Evolutionary conservation across 2,113 vertebrate species (phyloP).

Genomic region (Carassius gibelio): DNA sequence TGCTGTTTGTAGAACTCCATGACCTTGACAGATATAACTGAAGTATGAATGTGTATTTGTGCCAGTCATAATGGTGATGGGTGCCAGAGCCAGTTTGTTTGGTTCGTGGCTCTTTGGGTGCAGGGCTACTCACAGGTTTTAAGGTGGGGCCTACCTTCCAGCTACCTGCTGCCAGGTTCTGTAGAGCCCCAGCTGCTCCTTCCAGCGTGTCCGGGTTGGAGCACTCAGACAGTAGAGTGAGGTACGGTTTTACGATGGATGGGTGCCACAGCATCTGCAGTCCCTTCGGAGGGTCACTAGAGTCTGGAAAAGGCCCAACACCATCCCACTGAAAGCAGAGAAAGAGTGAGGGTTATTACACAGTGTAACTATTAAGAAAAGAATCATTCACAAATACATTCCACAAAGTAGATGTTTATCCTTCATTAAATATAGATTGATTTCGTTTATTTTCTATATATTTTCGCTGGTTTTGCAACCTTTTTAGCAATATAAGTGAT

Average conservation of each 20-base stretch:
- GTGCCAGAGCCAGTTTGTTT: slow-evolving; percentile 11
- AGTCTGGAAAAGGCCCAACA: slow-evolving; percentile 93
- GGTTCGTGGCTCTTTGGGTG: slow-evolving; percentile 36
- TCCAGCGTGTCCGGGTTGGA: slow-evolving; percentile 96
- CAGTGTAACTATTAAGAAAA: neutral
- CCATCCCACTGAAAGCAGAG: slow-evolving; percentile 89
- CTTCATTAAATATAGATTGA: neutral
- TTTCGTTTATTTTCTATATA: neutral
- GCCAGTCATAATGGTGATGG: neutral
- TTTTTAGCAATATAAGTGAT: neutral
- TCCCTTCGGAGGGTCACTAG: slow-evolving; percentile 95
- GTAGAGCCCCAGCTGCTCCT: slow-evolving; percentile 93
- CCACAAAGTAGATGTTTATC: neutral
- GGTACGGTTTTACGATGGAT: slow-evolving; percentile 79
- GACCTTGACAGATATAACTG: neutral
- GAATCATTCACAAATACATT: neutral
- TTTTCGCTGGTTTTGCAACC: neutral
- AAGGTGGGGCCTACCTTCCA: slow-evolving; percentile 87
- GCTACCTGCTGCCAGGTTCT: slow-evolving; percentile 95
- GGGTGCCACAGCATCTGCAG: too few relatives aligned
- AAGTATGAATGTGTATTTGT: neutral
- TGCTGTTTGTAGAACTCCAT: neutral
- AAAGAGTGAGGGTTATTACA: slow-evolving; percentile 50
- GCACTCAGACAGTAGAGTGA: slow-evolving; percentile 97
- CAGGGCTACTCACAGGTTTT: slow-evolving; percentile 55